A percentile compares a stretch with the other conserved stretches of the same genome.
Conservation (phyloP, 2,888 invertebrate genomes). For the Tolmerus cingulatus region DNA sequence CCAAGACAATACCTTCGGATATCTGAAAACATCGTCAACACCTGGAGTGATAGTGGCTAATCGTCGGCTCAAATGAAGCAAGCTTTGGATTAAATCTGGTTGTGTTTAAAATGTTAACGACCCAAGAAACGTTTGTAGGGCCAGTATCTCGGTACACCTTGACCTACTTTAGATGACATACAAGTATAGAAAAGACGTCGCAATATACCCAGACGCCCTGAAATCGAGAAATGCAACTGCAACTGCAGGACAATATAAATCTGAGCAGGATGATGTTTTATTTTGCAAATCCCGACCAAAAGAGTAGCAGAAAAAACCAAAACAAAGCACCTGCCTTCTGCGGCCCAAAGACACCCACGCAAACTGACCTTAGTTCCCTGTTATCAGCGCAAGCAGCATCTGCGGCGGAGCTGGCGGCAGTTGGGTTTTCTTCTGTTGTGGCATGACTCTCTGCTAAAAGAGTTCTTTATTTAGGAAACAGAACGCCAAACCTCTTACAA, state of each 20-base stretch:
- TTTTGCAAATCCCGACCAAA: background rate
- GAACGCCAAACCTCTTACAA: background rate
- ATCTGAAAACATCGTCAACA: background rate
- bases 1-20: background rate
- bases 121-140: background rate
- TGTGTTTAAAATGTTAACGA: background rate
- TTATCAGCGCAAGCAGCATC: background rate
- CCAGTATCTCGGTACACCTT: background rate
- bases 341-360: background rate
- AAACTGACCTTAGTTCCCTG: slow-evolving; percentile 26
- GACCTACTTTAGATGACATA: background rate
- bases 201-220: background rate
- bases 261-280: background rate
- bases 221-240: background rate
- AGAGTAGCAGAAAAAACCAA: background rate
- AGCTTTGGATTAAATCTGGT: background rate
- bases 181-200: background rate
- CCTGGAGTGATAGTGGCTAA: background rate
- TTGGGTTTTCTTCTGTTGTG: background rate
- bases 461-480: background rate
- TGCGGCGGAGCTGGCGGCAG: background rate
- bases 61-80: background rate
- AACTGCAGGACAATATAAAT: background rate
- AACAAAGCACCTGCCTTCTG: background rate
- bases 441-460: background rate